These are phyloP conservation scores for Sebastes taczanowskii DNA, from an alignment of 2,797 vertebrate genomes.

Conservation along the genomic window DNA sequence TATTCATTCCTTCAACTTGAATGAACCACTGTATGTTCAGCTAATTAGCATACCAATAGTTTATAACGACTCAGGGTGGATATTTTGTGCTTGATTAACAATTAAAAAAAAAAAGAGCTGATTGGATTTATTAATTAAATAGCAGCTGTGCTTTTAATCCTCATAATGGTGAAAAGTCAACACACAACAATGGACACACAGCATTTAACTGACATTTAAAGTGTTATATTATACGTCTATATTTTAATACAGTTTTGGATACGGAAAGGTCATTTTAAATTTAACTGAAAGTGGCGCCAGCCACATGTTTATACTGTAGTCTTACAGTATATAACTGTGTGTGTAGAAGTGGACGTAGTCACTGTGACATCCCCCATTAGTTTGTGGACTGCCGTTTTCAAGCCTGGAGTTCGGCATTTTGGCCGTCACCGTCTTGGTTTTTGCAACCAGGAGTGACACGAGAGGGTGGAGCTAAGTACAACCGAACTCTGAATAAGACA, in stretches of 20 bases:
- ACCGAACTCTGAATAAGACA: too few species aligned
- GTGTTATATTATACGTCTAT: neutral
- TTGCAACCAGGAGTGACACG: too few species aligned
- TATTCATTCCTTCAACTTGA: constrained; percentile 39
- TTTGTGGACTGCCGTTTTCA: too few species aligned
- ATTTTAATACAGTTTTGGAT: neutral
- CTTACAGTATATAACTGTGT: neutral
- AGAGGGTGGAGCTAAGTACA: too few species aligned
- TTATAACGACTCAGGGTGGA: constrained; percentile 14
- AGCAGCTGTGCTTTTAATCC: constrained; percentile 34
- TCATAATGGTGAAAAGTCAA: constrained; percentile 14
- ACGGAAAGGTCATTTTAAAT: constrained; percentile 14
- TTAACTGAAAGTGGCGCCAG: neutral
- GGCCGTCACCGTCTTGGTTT: too few species aligned
- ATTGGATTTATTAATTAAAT: constrained; percentile 38
- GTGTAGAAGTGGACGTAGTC: neutral
- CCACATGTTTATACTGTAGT: neutral
- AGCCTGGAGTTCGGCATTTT: too few species aligned
- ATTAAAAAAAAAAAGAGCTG: constrained; percentile 13
- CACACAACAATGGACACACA: neutral
- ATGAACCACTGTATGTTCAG: constrained; percentile 29
- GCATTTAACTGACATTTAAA: constrained; percentile 22
- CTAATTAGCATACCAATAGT: constrained; percentile 38
- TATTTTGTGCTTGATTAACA: constrained; percentile 17
- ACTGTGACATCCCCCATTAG: neutral